Base-by-base conservation (phyloP, 2,113 vertebrate genomes). In the Pao palembangensis region DNA sequence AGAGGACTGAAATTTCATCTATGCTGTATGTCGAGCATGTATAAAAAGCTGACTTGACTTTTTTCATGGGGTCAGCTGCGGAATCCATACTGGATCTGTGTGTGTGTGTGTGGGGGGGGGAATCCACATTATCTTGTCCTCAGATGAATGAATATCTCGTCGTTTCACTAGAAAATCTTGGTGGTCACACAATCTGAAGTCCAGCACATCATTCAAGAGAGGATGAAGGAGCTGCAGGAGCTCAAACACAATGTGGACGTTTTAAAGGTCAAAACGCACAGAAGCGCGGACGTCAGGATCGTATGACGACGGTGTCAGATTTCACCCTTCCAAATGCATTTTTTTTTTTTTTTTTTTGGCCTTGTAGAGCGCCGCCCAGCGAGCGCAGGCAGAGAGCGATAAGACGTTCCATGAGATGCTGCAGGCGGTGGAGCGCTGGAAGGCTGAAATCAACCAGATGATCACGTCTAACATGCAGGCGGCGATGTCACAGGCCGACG, bases 401-500 rank as follows among this genome's bases (percentile, higher is more conserved):
- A 91, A 91, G 79, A 90, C 85, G 7, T 91, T 91, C 81, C 85
- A 84, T 0, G 91, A 91, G 69, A 91, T 92, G 90, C 79, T 88
- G 19, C 89, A 89, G 66, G 87, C 90, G 0, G 90, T 90, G 46
- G 89, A 92, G 67, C 89, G 91, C 19, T 91, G 90, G 90, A 90
- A 90, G 65, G 81, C 86, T 1, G 91, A 92, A 75, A 84, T 90
- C 55, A 73, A 74, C 58, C 88, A 91, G 76, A 87, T 92, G 80
- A 91, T 91, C 54, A 85, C 67, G 58, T 76, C 90, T 61, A 92
- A 91, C 68, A 81, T 91, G 83, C 90, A 91, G 52, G 58, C 88
- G 1, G 85, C 88, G 5, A 88, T 91, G 89, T 72, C 81, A 6
- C 91, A 92, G 82, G 90, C 90, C 1, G 86, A 91, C 2, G 75